Conservation (phyloP, 2,113 vertebrate species). For the Fukomys damarensis region DNA sequence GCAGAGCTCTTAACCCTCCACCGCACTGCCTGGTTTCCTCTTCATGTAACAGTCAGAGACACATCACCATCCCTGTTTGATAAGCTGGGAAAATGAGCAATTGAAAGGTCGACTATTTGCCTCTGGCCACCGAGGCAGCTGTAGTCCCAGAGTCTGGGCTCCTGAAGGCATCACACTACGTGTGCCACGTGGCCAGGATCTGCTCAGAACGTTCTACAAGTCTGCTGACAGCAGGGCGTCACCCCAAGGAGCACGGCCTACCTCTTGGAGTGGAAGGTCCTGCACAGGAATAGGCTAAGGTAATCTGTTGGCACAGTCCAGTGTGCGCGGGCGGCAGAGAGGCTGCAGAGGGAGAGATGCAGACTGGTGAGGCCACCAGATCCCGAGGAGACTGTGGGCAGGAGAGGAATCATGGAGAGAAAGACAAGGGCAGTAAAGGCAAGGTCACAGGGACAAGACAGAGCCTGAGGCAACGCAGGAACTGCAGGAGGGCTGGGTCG, state of each 20-base stretch:
- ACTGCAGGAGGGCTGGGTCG: neutral
- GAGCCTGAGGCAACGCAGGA: neutral
- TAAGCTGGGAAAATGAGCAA: neutral
- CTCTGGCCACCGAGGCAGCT: neutral
- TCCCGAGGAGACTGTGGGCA: neutral
- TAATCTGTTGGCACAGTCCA: neutral
- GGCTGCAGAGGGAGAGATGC: neutral
- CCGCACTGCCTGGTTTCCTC: neutral
- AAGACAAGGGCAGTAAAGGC: neutral
- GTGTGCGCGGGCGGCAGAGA: neutral
- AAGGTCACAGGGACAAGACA: neutral
- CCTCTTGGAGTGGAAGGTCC: neutral
- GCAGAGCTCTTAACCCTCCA: neutral
- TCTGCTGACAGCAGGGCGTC: neutral
- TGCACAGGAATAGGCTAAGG: neutral
- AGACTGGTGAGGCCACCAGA: neutral
- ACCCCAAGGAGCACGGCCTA: neutral
- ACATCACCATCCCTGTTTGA: neutral
- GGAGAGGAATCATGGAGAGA: neutral
- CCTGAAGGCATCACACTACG: neutral
- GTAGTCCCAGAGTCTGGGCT: neutral
- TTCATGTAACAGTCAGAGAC: neutral
- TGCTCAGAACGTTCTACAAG: neutral
- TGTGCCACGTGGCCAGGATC: neutral
- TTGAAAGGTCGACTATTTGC: neutral